phyloP scores from a whole-genome alignment of 1,140 invertebrate genomes.

The Asobara japonica region DNA sequence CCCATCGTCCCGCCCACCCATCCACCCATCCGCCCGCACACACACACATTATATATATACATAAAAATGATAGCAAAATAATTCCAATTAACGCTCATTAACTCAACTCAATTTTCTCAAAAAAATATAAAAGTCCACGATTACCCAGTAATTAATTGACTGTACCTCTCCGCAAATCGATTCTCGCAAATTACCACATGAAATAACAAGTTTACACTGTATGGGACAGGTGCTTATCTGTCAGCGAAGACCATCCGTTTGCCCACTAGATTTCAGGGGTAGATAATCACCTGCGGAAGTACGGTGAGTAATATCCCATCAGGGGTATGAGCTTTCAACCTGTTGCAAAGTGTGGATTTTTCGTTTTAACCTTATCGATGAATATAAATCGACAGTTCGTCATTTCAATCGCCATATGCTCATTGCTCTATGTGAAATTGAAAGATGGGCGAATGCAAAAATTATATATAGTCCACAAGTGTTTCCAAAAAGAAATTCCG shows the following conservation, averaged over 20 bases:
- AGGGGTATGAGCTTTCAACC: slow-evolving; percentile 2
- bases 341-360: slow-evolving; percentile 1
- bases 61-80: no score
- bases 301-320: not conserved
- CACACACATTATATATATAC: no score
- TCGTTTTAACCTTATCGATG: not conserved
- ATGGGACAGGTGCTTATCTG: not conserved
- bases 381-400: not conserved
- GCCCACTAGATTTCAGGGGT: not conserved
- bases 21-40: no score
- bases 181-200: not conserved
- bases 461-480: no score
- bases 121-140: not conserved
- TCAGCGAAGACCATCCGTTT: not conserved
- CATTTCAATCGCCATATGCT: no score
- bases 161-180: not conserved
- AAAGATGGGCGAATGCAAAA: no score
- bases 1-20: no score
- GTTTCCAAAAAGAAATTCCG: no score
- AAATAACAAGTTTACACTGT: not conserved
- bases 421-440: no score
- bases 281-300: not conserved
- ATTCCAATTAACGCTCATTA: no score
- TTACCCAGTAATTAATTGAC: not conserved
- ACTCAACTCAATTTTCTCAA: not conserved